A percentile compares a stretch with the other conserved stretches of the same genome.
phyloP scores from a whole-genome alignment of 2,113 vertebrate species.

The Coryphaenoides rupestris region DNA sequence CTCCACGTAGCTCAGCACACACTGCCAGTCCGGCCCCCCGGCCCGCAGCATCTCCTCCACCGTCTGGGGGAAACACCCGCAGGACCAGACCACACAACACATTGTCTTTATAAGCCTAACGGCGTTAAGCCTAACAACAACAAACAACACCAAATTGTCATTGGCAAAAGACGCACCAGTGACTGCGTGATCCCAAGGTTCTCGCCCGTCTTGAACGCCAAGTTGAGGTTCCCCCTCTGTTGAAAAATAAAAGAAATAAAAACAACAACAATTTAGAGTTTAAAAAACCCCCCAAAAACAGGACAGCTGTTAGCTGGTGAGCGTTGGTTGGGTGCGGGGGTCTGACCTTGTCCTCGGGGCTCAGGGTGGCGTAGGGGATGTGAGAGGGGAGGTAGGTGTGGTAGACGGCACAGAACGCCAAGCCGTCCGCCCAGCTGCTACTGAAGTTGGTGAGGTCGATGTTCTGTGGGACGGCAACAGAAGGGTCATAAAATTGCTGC shows the following conservation, averaged over 20 bases:
- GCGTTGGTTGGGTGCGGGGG: neutral
- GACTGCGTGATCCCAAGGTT: slow-evolving; percentile 60
- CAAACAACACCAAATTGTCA: no score
- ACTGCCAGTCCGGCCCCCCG: slow-evolving; percentile 79
- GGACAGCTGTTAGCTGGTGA: neutral
- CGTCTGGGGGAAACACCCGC: slow-evolving; percentile 44
- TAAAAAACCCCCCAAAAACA: no score
- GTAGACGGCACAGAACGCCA: slow-evolving; percentile 76
- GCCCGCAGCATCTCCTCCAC: slow-evolving; percentile 74
- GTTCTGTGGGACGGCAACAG: slow-evolving; percentile 51
- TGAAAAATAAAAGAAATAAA: slow-evolving; percentile 1
- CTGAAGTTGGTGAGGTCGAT: slow-evolving; percentile 82
- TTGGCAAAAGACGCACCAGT: slow-evolving; percentile 54
- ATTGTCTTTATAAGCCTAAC: no score
- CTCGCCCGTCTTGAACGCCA: slow-evolving; percentile 75
- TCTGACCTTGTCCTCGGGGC: slow-evolving; percentile 69
- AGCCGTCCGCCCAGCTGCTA: slow-evolving; percentile 78
- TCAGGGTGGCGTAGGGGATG: slow-evolving; percentile 68
- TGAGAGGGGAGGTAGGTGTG: slow-evolving; percentile 77
- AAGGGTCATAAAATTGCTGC: no score
- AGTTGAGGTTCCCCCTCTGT: slow-evolving; percentile 71
- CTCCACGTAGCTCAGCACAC: slow-evolving; percentile 78
- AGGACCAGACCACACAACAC: no score
- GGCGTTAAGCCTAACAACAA: no score
- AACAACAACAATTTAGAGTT: neutral